These are phyloP conservation scores for Procambarus virginalis DNA, from an alignment of 1,140 invertebrate genomes.

Conservation along the genomic window DNA sequence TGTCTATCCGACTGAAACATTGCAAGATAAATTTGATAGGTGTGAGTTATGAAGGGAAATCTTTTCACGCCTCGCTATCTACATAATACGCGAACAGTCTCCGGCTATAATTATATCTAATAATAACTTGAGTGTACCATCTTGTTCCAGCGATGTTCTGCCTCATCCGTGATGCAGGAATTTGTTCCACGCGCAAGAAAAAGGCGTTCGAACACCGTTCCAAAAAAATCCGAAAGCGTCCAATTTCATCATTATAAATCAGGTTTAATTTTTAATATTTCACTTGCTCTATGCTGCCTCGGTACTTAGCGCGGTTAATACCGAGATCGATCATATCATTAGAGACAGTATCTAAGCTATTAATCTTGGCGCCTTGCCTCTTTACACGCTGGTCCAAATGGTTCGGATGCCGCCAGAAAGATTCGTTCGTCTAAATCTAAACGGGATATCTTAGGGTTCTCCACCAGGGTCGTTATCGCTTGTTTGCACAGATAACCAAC, in stretches of 20 bases:
- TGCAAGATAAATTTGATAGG: conserved; percentile 23
- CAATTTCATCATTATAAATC: conserved; percentile 53
- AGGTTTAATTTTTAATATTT: conserved; percentile 60
- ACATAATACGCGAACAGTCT: conserved; percentile 27
- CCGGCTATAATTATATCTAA: conserved; percentile 17
- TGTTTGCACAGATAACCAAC: neutral
- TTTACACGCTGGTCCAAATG: neutral
- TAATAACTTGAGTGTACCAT: neutral
- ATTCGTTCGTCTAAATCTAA: neutral
- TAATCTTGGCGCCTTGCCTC: conserved; percentile 16
- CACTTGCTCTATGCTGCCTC: conserved; percentile 38
- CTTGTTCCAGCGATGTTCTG: neutral
- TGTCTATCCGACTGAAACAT: neutral
- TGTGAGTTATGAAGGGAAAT: conserved; percentile 35
- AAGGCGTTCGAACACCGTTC: neutral
- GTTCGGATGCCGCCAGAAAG: neutral
- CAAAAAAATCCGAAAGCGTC: neutral
- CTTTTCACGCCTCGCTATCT: conserved; percentile 48
- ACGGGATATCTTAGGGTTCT: neutral
- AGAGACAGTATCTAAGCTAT: conserved; percentile 51
- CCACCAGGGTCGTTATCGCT: neutral
- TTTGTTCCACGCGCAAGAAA: neutral
- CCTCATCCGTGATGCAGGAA: neutral
- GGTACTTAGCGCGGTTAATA: conserved; percentile 51
- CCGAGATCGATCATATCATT: conserved; percentile 56